Evolutionary conservation across 2,113 vertebrate species (phyloP).

Genomic region (Beaufortia kweichowensis): DNA sequence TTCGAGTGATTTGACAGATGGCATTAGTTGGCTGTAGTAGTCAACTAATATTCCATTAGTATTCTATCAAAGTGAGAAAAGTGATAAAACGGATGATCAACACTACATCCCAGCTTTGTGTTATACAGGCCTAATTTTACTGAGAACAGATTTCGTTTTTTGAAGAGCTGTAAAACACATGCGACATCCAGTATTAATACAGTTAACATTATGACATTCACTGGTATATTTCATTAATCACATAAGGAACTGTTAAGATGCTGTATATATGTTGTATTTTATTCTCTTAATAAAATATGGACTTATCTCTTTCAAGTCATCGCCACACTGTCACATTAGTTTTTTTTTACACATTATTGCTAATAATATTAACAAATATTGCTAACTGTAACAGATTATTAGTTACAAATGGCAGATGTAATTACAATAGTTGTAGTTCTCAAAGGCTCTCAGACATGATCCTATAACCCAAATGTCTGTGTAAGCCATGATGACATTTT

Average conservation of each 20-base stretch:
- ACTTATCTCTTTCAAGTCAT: constrained; percentile 56
- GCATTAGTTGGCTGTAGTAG: not conserved
- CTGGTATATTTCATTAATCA: not conserved
- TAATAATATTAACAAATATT: not conserved
- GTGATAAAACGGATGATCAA: not conserved
- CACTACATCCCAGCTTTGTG: not conserved
- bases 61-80: not conserved
- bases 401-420: too few species aligned
- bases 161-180: too few species aligned
- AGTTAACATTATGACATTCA: constrained; percentile 1
- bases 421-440: too few species aligned
- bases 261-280: constrained; percentile 68
- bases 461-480: constrained; percentile 10
- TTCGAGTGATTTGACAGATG: constrained; percentile 24
- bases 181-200: too few species aligned
- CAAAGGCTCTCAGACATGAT: not conserved
- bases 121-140: not conserved
- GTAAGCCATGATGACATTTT: constrained; percentile 12
- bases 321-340: not conserved
- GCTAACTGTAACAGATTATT: not conserved
- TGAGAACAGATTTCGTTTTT: not conserved
- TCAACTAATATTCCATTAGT: constrained; percentile 6
- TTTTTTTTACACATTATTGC: not conserved
- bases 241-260: constrained; percentile 53
- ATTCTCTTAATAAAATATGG: constrained; percentile 65